These are phyloP conservation scores for Spilogale gracilis DNA, from an alignment of 2,113 vertebrate species.

Conservation along the genomic window DNA sequence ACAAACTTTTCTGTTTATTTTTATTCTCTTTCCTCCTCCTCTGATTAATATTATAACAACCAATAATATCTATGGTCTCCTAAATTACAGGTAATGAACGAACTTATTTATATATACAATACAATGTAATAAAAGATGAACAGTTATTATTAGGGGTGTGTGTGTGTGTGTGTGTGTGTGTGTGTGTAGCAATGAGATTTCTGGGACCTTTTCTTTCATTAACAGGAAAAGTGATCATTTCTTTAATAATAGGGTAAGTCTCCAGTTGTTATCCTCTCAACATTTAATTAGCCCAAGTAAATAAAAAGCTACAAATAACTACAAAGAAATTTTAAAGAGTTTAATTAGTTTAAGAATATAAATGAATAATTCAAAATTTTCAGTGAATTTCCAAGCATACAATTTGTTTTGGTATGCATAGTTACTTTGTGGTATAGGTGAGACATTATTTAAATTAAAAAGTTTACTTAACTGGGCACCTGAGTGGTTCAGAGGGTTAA, in stretches of 20 bases:
- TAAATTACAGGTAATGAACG: background rate
- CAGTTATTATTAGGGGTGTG: background rate
- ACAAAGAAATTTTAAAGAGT: background rate
- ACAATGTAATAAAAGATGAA: background rate
- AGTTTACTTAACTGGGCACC: background rate
- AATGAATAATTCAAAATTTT: background rate
- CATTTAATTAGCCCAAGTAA: background rate
- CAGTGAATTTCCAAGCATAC: background rate
- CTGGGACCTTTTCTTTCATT: background rate
- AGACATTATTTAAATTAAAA: background rate
- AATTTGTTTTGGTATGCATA: background rate
- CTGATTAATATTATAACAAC: background rate
- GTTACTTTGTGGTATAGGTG: background rate
- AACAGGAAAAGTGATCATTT: background rate
- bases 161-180: background rate
- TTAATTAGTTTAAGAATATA: background rate
- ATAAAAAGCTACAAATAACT: background rate
- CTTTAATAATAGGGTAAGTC: background rate
- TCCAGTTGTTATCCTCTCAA: background rate
- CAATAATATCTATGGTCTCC: background rate
- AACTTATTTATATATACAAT: background rate
- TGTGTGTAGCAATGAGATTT: background rate
- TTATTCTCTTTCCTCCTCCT: background rate
- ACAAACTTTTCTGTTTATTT: background rate
- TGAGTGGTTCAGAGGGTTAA: no score